phyloP scores from a whole-genome alignment of 2,797 vertebrate species.

The Saguinus oedipus region DNA sequence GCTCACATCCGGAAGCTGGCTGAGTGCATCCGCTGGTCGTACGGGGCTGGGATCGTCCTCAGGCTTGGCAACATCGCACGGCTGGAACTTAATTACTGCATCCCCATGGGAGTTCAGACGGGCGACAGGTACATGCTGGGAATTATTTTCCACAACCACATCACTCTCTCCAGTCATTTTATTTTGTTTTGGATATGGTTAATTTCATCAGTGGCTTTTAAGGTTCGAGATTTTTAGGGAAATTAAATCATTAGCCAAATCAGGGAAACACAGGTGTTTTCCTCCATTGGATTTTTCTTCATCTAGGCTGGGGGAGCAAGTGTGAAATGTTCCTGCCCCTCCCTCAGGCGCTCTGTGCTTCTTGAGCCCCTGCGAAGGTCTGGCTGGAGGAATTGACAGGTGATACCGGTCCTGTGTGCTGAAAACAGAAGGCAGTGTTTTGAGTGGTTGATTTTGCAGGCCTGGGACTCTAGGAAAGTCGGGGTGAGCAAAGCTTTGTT shows the following conservation, averaged over 20 bases:
- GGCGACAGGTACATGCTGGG: slow-evolving; percentile 91
- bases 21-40: slow-evolving; percentile 97
- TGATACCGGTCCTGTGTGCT: rapidly evolving
- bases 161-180: rapidly evolving
- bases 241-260: neutral
- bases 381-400: rapidly evolving
- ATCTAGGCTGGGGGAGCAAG: neutral
- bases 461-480: neutral
- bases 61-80: slow-evolving; percentile 96
- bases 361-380: rapidly evolving
- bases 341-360: rapidly evolving
- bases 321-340: rapidly evolving
- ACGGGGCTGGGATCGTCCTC: slow-evolving; percentile 93
- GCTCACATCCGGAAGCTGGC: slow-evolving; percentile 93
- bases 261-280: rapidly evolving
- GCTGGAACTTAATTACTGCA: slow-evolving; percentile 97
- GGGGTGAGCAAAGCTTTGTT: neutral
- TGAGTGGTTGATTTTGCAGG: neutral
- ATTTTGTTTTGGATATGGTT: rapidly evolving
- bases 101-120: slow-evolving; percentile 96
- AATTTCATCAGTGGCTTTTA: neutral
- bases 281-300: neutral
- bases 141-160: rapidly evolving
- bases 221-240: neutral
- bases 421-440: neutral